Evolutionary conservation across 2,888 invertebrate genomes (phyloP).

Genomic region (Eustalomyia histrio): DNA sequence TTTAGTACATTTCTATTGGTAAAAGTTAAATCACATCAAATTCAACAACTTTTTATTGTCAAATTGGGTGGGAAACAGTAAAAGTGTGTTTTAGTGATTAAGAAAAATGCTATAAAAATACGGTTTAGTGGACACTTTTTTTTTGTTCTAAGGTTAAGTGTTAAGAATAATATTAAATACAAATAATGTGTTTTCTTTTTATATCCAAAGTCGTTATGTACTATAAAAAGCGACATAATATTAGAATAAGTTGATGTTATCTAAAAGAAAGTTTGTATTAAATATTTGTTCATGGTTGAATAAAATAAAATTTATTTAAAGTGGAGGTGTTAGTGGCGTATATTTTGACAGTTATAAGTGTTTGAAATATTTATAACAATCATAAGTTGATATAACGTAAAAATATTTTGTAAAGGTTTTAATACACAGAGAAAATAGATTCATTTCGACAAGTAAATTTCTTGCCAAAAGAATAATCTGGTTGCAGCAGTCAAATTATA

Average conservation of each 20-base stretch:
- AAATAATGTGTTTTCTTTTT: conserved; percentile 45
- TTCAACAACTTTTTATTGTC: conserved; percentile 46
- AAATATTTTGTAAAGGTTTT: no score
- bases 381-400: no score
- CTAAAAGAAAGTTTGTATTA: not conserved
- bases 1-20: conserved; percentile 34
- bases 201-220: conserved; percentile 17
- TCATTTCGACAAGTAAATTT: no score
- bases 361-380: no score
- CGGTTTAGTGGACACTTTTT: conserved; percentile 19
- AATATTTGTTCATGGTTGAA: no score
- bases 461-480: no score
- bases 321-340: no score
- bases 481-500: no score
- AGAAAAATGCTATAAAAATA: conserved; percentile 39
- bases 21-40: conserved; percentile 29
- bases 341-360: no score
- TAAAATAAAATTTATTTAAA: no score
- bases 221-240: conserved; percentile 15
- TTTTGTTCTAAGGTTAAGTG: conserved; percentile 42
- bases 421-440: no score
- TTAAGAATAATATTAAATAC: conserved; percentile 41
- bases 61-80: conserved; percentile 53
- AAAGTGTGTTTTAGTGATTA: conserved; percentile 53
- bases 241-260: not conserved